Percentiles rank a stretch among this genome's conserved stretches.
Conservation (phyloP, 2,797 vertebrate genomes). For the Myiotriccus ornatus region DNA sequence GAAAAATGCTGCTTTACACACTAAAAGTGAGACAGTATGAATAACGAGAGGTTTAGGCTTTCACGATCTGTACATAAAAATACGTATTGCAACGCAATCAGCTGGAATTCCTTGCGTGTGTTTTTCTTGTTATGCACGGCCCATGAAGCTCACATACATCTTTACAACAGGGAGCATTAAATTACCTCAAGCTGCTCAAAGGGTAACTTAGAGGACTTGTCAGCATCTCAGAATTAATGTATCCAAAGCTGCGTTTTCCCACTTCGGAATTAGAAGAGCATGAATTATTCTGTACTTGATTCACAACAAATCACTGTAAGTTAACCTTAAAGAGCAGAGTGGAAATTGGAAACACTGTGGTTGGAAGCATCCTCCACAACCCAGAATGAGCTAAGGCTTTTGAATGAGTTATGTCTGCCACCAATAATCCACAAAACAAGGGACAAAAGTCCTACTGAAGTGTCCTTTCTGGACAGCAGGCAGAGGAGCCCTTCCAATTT, state of each 20-base stretch:
- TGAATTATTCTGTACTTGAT: neutral
- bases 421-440: neutral
- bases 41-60: neutral
- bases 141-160: neutral
- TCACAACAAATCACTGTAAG: neutral
- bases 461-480: neutral
- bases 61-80: neutral
- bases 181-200: slow-evolving; percentile 18
- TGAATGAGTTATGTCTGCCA: neutral
- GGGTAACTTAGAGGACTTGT: neutral
- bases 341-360: neutral
- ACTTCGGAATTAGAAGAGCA: neutral
- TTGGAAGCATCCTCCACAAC: neutral
- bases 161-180: neutral
- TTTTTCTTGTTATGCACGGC: neutral
- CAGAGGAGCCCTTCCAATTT: neutral
- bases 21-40: neutral
- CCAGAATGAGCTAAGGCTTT: neutral
- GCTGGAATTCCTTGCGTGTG: neutral
- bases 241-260: neutral
- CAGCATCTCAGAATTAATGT: slow-evolving; percentile 3
- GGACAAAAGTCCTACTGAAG: neutral
- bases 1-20: neutral
- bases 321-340: neutral
- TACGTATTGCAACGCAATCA: neutral